Base-by-base conservation (phyloP, 2,797 vertebrate genomes). In the Valencia hispanica region DNA sequence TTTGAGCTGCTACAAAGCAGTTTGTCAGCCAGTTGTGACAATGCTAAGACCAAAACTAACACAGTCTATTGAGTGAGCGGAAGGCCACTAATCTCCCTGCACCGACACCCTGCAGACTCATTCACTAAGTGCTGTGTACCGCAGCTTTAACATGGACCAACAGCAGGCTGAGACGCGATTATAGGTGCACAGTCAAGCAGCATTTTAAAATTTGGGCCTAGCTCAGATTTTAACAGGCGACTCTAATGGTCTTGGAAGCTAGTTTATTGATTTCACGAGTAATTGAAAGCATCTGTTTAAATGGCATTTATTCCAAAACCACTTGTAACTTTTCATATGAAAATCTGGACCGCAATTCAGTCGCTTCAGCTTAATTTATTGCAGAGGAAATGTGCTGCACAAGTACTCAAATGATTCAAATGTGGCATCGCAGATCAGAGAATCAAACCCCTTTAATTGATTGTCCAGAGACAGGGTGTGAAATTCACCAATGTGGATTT, bases 11-110 rank as follows among this genome's bases (percentile, higher is more conserved):
- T 91, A 80, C 81, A 90, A 81, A 91, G 86, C 81, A 76, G 34
- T 78, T 65, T 20, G 55, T 77, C 80, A 53, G 87, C 69, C 86
- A 86, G 87, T 84, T 78, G 77, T 91, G 91, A 93, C 91, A 94
- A 86, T 79, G 75, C 68, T 89, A 88, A 93, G 75, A 89, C 90
- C 89, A 85, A 92, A 88, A 86, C 91, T 87, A 91, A 92, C 87
- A 66, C 45, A 82, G 81, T 69, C 82, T 78, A 86, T 65, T 88
- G 82, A 91, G 84, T 25, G 14, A 91, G 88, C 91, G 92, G 93
- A 94, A 94, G 89, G 80, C 73, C 66, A 7, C 86, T 95, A 94
- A 95, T 93, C 93, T 94, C 82, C 82, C 84, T 86, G 78, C 88
- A 90, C 89, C 86, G 84, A 86, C 87, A 86, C 83, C 86, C 84